Evolutionary conservation across 2,113 vertebrate species (phyloP).

Genomic region (Apteryx owenii): DNA sequence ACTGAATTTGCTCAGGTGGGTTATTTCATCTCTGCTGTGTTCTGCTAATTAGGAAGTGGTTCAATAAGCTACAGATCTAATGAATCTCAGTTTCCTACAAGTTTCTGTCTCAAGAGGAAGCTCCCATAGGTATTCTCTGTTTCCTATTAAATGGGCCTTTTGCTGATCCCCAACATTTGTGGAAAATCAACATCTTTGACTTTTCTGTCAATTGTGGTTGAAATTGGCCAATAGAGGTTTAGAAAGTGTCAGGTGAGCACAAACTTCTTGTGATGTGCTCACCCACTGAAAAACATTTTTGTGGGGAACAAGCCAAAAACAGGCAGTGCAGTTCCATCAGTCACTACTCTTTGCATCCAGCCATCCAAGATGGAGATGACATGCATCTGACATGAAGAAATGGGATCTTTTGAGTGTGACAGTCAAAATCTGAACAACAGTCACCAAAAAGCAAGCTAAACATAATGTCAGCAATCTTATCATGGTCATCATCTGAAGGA

Average conservation of each 20-base stretch:
- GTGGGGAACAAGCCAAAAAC: no score
- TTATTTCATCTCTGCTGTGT: neutral
- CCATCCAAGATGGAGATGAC: rapidly evolving
- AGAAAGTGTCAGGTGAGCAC: neutral
- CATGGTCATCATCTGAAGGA: neutral
- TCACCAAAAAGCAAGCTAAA: neutral
- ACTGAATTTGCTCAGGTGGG: neutral
- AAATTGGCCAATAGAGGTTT: neutral
- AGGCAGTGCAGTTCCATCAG: no score
- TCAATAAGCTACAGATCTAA: neutral
- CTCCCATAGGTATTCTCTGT: neutral
- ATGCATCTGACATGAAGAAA: neutral
- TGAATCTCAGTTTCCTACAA: neutral
- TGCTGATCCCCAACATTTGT: neutral
- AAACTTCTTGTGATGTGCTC: neutral
- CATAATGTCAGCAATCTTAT: neutral
- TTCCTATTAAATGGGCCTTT: neutral
- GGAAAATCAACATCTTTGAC: rapidly evolving
- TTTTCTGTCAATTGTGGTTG: neutral
- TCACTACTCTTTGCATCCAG: neutral
- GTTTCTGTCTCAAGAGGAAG: neutral
- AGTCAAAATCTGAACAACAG: neutral
- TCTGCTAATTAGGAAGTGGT: neutral
- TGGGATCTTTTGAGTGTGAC: neutral
- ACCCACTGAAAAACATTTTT: neutral